Conservation (phyloP, 2,113 vertebrate species). For the Ifrita kowaldi region DNA sequence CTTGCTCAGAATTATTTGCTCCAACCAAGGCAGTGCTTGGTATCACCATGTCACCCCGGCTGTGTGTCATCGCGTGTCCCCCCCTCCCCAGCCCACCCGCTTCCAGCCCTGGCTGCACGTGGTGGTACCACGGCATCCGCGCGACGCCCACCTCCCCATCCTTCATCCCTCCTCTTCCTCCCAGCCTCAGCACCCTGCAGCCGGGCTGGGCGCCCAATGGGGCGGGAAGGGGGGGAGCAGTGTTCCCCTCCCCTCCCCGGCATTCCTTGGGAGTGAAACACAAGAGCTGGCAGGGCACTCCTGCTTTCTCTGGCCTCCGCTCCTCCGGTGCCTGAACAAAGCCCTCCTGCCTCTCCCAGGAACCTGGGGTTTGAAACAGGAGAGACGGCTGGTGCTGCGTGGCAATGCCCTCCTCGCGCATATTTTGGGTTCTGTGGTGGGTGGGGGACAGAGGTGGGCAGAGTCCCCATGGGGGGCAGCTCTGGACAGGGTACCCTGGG, state of each 20-base stretch:
- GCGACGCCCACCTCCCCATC: not conserved
- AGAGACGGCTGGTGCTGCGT: not conserved
- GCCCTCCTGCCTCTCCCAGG: slow-evolving; percentile 53
- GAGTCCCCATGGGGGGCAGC: fast-evolving
- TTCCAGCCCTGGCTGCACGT: not conserved
- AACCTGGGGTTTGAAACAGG: slow-evolving; percentile 5
- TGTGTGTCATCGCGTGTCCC: not conserved
- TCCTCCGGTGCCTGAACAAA: slow-evolving; percentile 55
- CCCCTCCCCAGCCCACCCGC: not conserved
- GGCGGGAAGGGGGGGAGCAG: not conserved
- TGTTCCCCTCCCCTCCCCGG: slow-evolving; percentile 43
- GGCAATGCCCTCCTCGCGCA: not conserved
- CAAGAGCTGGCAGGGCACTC: slow-evolving; percentile 67
- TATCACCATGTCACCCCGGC: not conserved
- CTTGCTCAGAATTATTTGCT: not conserved
- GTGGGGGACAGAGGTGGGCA: not conserved
- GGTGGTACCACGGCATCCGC: not conserved
- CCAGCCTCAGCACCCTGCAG: not conserved
- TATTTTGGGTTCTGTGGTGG: not conserved
- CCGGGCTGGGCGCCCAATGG: not conserved
- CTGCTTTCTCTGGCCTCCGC: slow-evolving; percentile 51
- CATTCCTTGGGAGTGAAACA: slow-evolving; percentile 71
- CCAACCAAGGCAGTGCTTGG: not conserved
- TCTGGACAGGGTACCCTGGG: not conserved
- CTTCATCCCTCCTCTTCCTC: slow-evolving; percentile 20